Percentiles rank a stretch among this genome's conserved stretches.
phyloP scores from a whole-genome alignment of 92 coral and sea anemone genomes.

The Phenganax marumi region DNA sequence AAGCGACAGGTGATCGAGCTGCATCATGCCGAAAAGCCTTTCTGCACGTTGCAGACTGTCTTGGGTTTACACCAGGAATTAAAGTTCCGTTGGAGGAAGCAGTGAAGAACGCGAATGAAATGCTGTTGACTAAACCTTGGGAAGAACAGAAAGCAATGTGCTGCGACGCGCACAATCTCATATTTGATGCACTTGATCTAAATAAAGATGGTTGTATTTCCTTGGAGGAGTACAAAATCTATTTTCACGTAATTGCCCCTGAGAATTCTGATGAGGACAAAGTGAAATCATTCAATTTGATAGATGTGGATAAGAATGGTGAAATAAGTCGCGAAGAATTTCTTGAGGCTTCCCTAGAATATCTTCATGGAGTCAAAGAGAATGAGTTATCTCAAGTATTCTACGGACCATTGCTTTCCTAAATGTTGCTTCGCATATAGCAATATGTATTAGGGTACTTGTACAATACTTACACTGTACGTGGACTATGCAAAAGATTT shows the following conservation, averaged over 20 bases:
- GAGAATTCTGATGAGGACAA: neutral
- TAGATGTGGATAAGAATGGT: slow-evolving; percentile 12
- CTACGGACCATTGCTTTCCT: neutral
- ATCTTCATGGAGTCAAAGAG: neutral
- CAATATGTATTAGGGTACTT: too few relatives aligned
- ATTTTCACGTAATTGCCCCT: neutral
- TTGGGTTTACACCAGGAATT: slow-evolving; percentile 3
- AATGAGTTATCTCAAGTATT: neutral
- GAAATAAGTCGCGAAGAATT: slow-evolving; percentile 28
- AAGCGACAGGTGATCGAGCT: slow-evolving; percentile 2
- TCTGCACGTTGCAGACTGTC: neutral
- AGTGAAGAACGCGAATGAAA: neutral
- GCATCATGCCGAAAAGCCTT: neutral
- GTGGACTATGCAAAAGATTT: too few relatives aligned
- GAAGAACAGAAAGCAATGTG: slow-evolving; percentile 3
- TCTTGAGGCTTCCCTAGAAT: neutral
- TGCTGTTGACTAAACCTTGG: neutral
- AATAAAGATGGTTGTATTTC: slow-evolving; percentile 11
- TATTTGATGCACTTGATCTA: slow-evolving; percentile 10
- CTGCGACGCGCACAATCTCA: neutral
- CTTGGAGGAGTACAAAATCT: slow-evolving; percentile 6
- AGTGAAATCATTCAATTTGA: neutral
- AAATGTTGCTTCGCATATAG: too few relatives aligned
- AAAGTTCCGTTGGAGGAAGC: neutral
- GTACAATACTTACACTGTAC: too few relatives aligned